Percentiles rank a stretch among this genome's conserved stretches.
Evolutionary conservation across 1,140 invertebrate species (phyloP).

Genomic region (Ceratosolen fusciceps): DNA sequence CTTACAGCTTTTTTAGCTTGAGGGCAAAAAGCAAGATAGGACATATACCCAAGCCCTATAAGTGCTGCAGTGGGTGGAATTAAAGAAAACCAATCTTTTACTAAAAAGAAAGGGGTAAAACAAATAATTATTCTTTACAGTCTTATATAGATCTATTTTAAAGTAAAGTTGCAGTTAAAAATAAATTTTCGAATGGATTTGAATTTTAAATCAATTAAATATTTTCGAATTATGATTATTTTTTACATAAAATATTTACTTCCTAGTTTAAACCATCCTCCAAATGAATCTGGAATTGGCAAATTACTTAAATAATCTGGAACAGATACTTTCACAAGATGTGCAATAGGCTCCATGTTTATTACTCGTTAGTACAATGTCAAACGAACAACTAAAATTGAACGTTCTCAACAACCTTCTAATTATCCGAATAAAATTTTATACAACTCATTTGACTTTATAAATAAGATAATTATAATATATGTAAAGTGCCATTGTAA

Average conservation of each 20-base stretch:
- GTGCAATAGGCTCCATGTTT: constrained; percentile 81
- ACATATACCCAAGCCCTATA: constrained; percentile 81
- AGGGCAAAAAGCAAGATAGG: constrained; percentile 82
- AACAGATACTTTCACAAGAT: constrained; percentile 80
- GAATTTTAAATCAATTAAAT: too few relatives aligned
- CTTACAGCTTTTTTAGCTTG: constrained; percentile 70
- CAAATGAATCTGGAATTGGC: constrained; percentile 82
- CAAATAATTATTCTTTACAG: not conserved
- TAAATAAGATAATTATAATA: too few relatives aligned
- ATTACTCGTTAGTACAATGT: constrained; percentile 45
- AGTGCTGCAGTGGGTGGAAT: constrained; percentile 83
- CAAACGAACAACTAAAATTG: constrained; percentile 47
- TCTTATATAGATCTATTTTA: too few relatives aligned
- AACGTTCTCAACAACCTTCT: not conserved
- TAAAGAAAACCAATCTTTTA: constrained; percentile 83
- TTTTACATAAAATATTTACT: constrained; percentile 70
- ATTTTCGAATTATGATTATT: not conserved
- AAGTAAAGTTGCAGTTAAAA: too few relatives aligned
- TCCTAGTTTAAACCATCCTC: constrained; percentile 85
- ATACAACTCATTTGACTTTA: too few relatives aligned
- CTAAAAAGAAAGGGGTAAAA: constrained; percentile 69
- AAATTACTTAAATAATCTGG: constrained; percentile 84
- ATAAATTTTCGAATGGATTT: too few relatives aligned
- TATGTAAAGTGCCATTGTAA: too few relatives aligned
- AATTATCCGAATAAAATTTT: too few relatives aligned